Evolutionary conservation across 2,888 invertebrate genomes (phyloP), one percentile per base, ranked within the genome.

Genomic region (Dryococelus australis): DNA sequence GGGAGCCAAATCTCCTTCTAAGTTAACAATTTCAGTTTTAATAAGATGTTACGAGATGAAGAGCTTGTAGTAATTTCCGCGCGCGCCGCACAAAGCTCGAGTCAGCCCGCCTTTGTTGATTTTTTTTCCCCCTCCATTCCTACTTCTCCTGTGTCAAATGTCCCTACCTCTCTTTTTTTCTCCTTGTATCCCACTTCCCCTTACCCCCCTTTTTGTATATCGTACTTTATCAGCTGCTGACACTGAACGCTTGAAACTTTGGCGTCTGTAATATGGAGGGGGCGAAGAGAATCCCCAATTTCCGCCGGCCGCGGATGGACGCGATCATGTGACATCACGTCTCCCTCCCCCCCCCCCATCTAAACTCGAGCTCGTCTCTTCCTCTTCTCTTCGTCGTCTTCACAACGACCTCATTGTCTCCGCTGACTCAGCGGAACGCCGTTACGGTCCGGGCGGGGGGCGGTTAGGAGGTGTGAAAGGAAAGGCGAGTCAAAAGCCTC

Each of bases 301-400:
- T 65, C 65, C 65, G 65, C 24, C 24, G 65, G 24, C 5, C 5
- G 4, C 16, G 65, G 24, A 24, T 65, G 65, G 65, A 65, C 65
- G 65, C 65, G 65, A 65, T 65, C 65, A 65, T 65, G 65, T 65
- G 65, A 65, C 65, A 65, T 65, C 65, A 65, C 65, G 65, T 65
- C 65, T 65, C 65, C 5, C 16, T 9, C 13, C 16, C 65, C 65
- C 65, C 65, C 20, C 65, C 16, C 65, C 24, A 65, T 65, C 24
- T 65, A 8, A 5, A 12, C 24, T 16, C 16, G 5, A 8, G 16
- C 16, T 65, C 20, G 65, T 24, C 65, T 65, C 20, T 13, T 12
- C 47, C 65, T 65, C 24, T 65, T 65, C 65, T 65, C 65, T 16
- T 65, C 65, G 10, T n/a, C n/a, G n/a, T 16, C 20, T 16, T 8